Evolutionary conservation across 1,140 invertebrate species (phyloP), one percentile per base, ranked within the genome.

Genomic region (Ooceraea biroi): DNA sequence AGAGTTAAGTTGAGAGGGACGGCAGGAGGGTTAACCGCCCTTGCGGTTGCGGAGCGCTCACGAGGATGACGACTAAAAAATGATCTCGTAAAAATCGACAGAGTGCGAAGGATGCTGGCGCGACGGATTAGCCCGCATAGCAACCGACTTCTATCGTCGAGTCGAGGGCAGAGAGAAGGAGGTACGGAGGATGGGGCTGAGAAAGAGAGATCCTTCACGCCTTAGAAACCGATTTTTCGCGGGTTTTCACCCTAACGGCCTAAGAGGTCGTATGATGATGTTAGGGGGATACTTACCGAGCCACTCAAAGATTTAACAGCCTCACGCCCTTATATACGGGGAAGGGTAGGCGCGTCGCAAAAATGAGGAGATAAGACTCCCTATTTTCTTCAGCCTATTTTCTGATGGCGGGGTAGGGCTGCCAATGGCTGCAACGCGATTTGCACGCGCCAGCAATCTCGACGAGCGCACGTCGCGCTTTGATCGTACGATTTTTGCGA

Each of bases 41-140:
- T n/a, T n/a, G n/a, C n/a, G n/a, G n/a, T n/a, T 7, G 2, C 7
- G 36, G 7, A 2, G 36, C 36, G 36, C 36, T 7, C 36, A 36
- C 36, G 36, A 55, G 68, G 63, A 50, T 27, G 78, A 52, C 57
- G 57, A 83, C 44, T 74, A 65, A 87, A 87, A 85, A 85, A 83
- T 87, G 58, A 57, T 68, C 72, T 66, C 86, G 66, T 83, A 77
- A 87, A 85, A 85, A 85, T 87, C 74, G 85, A 83, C 48, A 69
- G 63, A 84, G 50, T 76, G 60, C 82, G 63, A 82, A 66, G 52
- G 73, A 84, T 74, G 55, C 78, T 36, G 58, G 72, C 72, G 60
- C 73, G 58, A 58, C 72, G 82, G 65, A 83, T 73, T 85, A 78
- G 58, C 65, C 61, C 77, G 65, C 80, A 46, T 72, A 52, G 57